Base-by-base conservation (phyloP, 2,888 invertebrate genomes). In the Caenorhabditis sinica region DNA sequence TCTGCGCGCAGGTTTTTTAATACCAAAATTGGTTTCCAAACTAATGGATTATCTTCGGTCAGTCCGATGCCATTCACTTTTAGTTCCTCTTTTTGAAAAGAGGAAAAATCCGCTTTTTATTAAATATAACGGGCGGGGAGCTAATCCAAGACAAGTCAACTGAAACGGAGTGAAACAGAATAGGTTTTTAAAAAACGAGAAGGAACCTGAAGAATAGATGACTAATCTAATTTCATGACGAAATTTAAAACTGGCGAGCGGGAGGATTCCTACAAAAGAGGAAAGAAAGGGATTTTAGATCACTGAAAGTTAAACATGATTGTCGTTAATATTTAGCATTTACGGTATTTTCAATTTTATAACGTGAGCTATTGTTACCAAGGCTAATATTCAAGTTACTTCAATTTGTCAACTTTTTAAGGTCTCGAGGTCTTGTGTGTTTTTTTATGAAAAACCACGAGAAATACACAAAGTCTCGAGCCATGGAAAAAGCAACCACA, bases 1-100 rank as follows among this genome's bases (percentile, higher is more conserved):
- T 72, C 80, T 80, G 80, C 80, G 72, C 80, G 72, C 80, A 80
- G 80, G 80, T 80, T 80, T 80, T 80, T 80, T 80, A 80, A 80
- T 80, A 43, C 80, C 65, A 49, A 80, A 80, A 80, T 65, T 72
- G 72, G 79, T 72, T 77, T 69, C 25, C 66, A 72, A 80, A 80
- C 80, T 80, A 80, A 80, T 80, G 80, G 80, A 80, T 80, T 72
- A 80, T 80, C 66, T 53, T 49, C 68, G 43, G 36, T 56, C 69
- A 36, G 51, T n/a, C 51, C 60, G 61, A 68, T 77, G 77, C 69
- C 77, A 77, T 69, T 77, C 69, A 77, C 77, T 77, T 69, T 61
- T 69, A 30, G 40, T 63, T 51, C 40, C 25, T 28, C 30, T 45
- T 76, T n/a, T 36, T 28, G n/a, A 49, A 20, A 20, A 5, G 5